Conservation (phyloP, 2,888 invertebrate species). For the Rutpela maculata region DNA sequence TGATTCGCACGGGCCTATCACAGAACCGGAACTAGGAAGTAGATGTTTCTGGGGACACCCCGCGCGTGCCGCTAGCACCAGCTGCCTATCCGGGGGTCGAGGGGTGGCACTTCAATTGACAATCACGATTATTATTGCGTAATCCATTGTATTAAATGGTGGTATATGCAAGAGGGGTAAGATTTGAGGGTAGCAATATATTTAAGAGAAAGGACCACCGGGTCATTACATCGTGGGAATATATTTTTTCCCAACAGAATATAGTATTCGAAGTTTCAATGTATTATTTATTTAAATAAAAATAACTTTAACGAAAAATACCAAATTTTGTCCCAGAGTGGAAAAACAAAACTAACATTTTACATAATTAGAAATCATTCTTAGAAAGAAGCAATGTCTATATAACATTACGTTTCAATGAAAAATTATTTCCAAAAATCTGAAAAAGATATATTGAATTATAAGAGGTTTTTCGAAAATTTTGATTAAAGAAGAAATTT, state of each 20-base stretch:
- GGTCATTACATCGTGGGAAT: constrained; percentile 8
- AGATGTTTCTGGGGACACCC: constrained; percentile 44
- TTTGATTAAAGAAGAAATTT: too few relatives aligned
- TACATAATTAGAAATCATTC: too few relatives aligned
- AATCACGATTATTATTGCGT: constrained; percentile 39
- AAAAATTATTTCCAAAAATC: too few relatives aligned
- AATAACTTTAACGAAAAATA: too few relatives aligned
- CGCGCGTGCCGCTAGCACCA: constrained; percentile 43
- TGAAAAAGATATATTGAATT: too few relatives aligned
- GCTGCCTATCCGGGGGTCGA: constrained; percentile 25
- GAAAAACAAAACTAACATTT: too few relatives aligned
- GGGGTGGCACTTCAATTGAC: constrained; percentile 33
- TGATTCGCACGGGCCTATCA: constrained; percentile 62
- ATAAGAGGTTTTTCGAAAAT: too few relatives aligned
- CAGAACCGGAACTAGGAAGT: constrained; percentile 69
- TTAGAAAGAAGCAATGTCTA: too few relatives aligned
- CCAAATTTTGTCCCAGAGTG: too few relatives aligned
- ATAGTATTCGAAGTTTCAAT: background rate
- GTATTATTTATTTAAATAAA: too few relatives aligned
- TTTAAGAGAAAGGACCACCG: background rate
- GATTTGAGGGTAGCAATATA: background rate
- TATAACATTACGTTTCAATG: too few relatives aligned
- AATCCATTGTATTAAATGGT: constrained; percentile 40
- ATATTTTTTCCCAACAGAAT: constrained; percentile 10
- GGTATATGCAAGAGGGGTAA: constrained; percentile 36